A percentile compares a stretch with the other conserved stretches of the same genome.
phyloP scores from a whole-genome alignment of 2,113 vertebrate species.

The Gadus chalcogrammus region DNA sequence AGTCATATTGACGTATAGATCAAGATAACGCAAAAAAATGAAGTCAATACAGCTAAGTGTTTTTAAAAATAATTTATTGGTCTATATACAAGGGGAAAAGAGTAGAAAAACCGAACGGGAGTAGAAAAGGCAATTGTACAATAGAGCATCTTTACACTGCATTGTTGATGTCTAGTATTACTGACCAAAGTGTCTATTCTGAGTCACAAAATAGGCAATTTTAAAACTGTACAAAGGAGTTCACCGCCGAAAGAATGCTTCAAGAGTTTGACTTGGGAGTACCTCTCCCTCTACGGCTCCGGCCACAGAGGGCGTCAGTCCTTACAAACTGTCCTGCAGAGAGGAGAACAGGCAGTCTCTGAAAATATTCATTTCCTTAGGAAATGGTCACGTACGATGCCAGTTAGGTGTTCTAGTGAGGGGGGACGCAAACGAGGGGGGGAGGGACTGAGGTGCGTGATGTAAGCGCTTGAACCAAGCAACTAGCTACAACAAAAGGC shows the following conservation, averaged over 20 bases:
- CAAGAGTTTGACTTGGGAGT: slow-evolving; percentile 15
- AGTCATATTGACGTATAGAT: too few species aligned
- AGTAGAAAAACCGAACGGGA: slow-evolving; percentile 71
- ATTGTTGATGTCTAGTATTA: slow-evolving; percentile 47
- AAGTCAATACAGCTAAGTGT: neutral
- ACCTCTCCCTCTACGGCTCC: neutral
- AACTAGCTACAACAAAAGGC: slow-evolving; percentile 53
- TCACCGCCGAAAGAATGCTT: neutral
- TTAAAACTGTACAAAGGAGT: slow-evolving; percentile 46
- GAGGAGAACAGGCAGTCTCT: slow-evolving; percentile 21
- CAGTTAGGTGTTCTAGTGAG: slow-evolving; percentile 25
- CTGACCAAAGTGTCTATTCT: slow-evolving; percentile 21
- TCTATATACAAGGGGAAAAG: slow-evolving; percentile 69
- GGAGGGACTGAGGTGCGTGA: neutral
- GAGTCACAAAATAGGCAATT: slow-evolving; percentile 28
- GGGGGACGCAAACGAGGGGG: neutral
- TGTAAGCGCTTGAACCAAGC: slow-evolving; percentile 10
- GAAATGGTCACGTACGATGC: slow-evolving; percentile 47
- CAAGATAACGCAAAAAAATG: too few species aligned
- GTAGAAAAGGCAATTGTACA: slow-evolving; percentile 74
- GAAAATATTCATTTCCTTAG: slow-evolving; percentile 56
- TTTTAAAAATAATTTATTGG: slow-evolving; percentile 82
- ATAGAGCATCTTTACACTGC: slow-evolving; percentile 70
- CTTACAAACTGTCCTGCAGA: slow-evolving; percentile 13
- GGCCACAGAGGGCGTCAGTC: neutral